These are phyloP conservation scores for Euclidia mi DNA, from an alignment of 2,888 invertebrate species.

Conservation along the genomic window DNA sequence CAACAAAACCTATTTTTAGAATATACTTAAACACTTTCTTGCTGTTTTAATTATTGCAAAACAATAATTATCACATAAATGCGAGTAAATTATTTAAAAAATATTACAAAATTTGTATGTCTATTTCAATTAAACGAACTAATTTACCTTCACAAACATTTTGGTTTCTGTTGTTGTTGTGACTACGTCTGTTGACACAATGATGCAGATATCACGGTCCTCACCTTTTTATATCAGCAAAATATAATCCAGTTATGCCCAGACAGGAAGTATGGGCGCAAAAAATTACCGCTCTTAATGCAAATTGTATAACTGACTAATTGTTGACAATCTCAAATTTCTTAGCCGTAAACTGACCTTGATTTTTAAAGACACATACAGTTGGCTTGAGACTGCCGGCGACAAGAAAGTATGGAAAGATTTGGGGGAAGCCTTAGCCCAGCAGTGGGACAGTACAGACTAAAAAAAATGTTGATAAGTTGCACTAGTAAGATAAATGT, in stretches of 20 bases:
- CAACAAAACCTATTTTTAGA: too few species aligned
- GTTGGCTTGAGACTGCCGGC: too few species aligned
- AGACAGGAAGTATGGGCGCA: constrained; percentile 56
- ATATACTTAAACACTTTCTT: too few species aligned
- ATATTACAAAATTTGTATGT: too few species aligned
- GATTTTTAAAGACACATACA: constrained; percentile 26
- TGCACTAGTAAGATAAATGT: neutral
- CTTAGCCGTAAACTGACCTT: constrained; percentile 29
- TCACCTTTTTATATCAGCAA: constrained; percentile 68
- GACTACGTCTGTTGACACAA: constrained; percentile 71
- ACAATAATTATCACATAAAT: too few species aligned
- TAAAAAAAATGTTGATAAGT: too few species aligned
- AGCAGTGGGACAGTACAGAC: too few species aligned
- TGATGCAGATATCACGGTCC: constrained; percentile 53
- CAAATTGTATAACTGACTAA: constrained; percentile 37
- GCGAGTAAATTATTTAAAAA: too few species aligned
- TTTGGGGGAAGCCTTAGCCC: too few species aligned
- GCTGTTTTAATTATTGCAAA: too few species aligned
- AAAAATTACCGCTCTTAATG: constrained; percentile 43
- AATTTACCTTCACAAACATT: constrained; percentile 84
- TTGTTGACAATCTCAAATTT: constrained; percentile 13
- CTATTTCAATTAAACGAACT: too few species aligned
- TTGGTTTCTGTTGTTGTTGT: constrained; percentile 62
- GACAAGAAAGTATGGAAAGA: too few species aligned
- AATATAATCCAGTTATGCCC: constrained; percentile 48